Base-by-base conservation (phyloP, 2,113 vertebrate species). In the Falcunculus frontatus region DNA sequence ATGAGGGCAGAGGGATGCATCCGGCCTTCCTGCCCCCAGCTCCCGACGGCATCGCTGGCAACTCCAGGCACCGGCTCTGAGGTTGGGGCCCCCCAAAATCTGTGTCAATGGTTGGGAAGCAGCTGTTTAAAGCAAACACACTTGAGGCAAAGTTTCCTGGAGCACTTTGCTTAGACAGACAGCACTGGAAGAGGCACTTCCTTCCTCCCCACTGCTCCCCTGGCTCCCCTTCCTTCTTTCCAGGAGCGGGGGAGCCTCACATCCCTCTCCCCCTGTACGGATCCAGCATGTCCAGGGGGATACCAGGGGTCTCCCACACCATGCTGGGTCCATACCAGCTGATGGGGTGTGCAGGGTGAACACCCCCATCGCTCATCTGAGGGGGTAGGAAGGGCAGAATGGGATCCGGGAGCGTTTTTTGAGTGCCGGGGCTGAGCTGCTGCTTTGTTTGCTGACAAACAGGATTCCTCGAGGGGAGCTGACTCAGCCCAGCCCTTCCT, bases 401-500 rank as follows among this genome's bases (percentile, higher is more conserved):
- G 60, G 42, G 56, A 4, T 25, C 49, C 0, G 1, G 68, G 76
- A 30, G 68, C 3, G 3, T 29, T 91, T 47, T 56, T 76, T 0
- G 33, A 56, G 63, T 50, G 37, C 53, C 16, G 10, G 69, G 46
- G 46, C 33, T 44, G 73, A 84, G 74, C 62, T 15, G 47, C 39
- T 17, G 70, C 89, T 5, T 6, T 12, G 50, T 87, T 85, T 96
- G 94, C 96, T 96, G 96, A 96, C 95, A 80, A 91, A 63, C 83
- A 95, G 83, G 86, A 96, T 96, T 96, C 95, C 91, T 96, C 79
- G 96, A 96, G 89, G 72, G 35, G 67, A 92, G 96, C 96, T 96
- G 96, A 96, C 83, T 96, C 96, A 96, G 96, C 96, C 25, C 83
- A 42, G 89, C 72, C 37, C 76, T 96, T 96, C 96, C 95, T 96